Base-by-base conservation (phyloP, 2,113 vertebrate genomes). In the Petroica traversi region DNA sequence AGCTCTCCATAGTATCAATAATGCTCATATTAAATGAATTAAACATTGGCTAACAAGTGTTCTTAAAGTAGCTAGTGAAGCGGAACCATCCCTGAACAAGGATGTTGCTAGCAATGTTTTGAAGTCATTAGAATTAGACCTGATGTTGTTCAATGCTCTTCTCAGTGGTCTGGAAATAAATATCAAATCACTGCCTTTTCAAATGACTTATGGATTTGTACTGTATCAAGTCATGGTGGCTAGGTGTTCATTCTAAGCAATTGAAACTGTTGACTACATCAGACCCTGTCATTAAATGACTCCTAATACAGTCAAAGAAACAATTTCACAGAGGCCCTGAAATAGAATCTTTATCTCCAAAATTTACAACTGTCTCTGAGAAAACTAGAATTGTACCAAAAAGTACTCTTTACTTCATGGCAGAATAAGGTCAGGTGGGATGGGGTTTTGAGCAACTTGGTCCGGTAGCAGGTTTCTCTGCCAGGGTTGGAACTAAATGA, bases 91-190 rank as follows among this genome's bases (percentile, higher is more conserved):
- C 57, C 58, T 31, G 28, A 82, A 57, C 24, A 75, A 13, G 17
- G 18, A 52, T 36, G 12, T 41, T 72, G 40, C n/a, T 64, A 59
- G 7, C 15, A 67, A 4, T 28, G 29, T 72, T 78, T 63, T 81
- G 12, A n/a, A 57, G 16, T 55, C 23, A 43, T 76, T 61, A 51
- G 9, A 62, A 41, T 66, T 58, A 89, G 40, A 76, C 45, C 4
- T 83, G 46, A 23, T 33, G 13, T 69, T 88, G 46, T 63, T 76
- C 82, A 88, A 12, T 62, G 81, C 34, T 91, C 31, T 24, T 46
- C 51, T 84, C 61, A 48, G 38, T 84, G 51, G 11, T 90, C 67
- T 69, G 64, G 79, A 96, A 94, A 88, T 59, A 92, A 94, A 63
- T 77, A 83, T 43, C 5, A 80, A 92, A 93, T 76, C 23, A 24